These are phyloP conservation scores for Elgonia sp. DNA, from an alignment of 2,888 invertebrate species.

Conservation along the genomic window DNA sequence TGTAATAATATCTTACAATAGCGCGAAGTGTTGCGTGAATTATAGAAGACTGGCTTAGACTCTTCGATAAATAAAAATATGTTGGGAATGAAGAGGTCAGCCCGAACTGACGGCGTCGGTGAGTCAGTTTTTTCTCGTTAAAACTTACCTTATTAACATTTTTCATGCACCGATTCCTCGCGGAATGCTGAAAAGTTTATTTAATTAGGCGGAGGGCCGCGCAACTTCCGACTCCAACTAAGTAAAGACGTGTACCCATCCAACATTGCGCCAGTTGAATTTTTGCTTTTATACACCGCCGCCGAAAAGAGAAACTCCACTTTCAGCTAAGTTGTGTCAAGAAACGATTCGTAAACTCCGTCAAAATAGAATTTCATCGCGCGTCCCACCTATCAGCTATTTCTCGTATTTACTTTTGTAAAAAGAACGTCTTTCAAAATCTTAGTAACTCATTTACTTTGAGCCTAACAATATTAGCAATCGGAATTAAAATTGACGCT, in stretches of 20 bases:
- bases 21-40: slow-evolving; percentile 75
- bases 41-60: slow-evolving; percentile 55
- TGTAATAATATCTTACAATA: slow-evolving; percentile 51
- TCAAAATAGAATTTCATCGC: slow-evolving; percentile 60
- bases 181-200: slow-evolving; percentile 83
- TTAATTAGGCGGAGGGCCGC: slow-evolving; percentile 80
- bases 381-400: neutral
- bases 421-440: slow-evolving; percentile 56
- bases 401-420: slow-evolving; percentile 50
- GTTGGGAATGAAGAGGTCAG: slow-evolving; percentile 72
- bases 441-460: slow-evolving; percentile 49
- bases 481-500: slow-evolving; percentile 26
- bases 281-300: slow-evolving; percentile 72
- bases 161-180: slow-evolving; percentile 85
- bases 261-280: slow-evolving; percentile 77
- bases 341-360: slow-evolving; percentile 72
- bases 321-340: slow-evolving; percentile 67
- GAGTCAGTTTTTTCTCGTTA: slow-evolving; percentile 82
- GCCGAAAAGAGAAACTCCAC: slow-evolving; percentile 68
- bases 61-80: slow-evolving; percentile 79
- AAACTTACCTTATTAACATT: slow-evolving; percentile 86
- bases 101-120: slow-evolving; percentile 42
- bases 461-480: slow-evolving; percentile 8
- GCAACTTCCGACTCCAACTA: slow-evolving; percentile 61
- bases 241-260: slow-evolving; percentile 75